Conservation (phyloP, 2,113 vertebrate genomes). For the Eleginops maclovinus region DNA sequence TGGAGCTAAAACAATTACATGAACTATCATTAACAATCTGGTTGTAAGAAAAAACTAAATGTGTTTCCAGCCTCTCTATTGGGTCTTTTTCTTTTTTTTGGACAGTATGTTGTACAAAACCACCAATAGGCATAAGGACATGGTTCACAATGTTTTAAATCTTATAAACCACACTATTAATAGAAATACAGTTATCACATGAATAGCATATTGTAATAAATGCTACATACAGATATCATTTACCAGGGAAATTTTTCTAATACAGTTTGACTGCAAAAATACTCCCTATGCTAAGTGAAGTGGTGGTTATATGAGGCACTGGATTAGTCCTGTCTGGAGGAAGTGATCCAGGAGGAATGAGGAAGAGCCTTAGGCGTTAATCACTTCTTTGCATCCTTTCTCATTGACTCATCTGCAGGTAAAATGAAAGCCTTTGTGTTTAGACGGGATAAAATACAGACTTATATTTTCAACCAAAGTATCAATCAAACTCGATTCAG, state of each 20-base stretch:
- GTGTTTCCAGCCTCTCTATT: too few relatives aligned
- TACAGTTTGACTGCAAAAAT: not conserved
- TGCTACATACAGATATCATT: not conserved
- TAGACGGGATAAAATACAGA: not conserved
- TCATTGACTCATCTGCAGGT: constrained; percentile 3
- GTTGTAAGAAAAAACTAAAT: not conserved
- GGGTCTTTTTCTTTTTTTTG: not conserved
- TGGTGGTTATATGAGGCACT: not conserved
- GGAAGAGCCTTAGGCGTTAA: constrained; percentile 12
- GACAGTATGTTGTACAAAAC: not conserved
- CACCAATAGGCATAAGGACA: too few relatives aligned
- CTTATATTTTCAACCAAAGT: too few relatives aligned
- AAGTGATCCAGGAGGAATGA: constrained; percentile 14
- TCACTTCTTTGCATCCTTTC: constrained; percentile 4
- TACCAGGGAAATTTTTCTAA: not conserved
- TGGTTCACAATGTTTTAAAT: not conserved
- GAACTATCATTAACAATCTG: not conserved
- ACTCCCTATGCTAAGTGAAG: not conserved
- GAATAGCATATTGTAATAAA: not conserved
- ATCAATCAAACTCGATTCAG: not conserved
- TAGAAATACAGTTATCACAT: too few relatives aligned
- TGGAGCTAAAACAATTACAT: not conserved
- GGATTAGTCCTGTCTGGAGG: not conserved
- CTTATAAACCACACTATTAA: not conserved
- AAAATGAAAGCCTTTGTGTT: not conserved